These are phyloP conservation scores for Opisthocomus hoazin DNA, from an alignment of 2,113 vertebrate species.

Conservation along the genomic window DNA sequence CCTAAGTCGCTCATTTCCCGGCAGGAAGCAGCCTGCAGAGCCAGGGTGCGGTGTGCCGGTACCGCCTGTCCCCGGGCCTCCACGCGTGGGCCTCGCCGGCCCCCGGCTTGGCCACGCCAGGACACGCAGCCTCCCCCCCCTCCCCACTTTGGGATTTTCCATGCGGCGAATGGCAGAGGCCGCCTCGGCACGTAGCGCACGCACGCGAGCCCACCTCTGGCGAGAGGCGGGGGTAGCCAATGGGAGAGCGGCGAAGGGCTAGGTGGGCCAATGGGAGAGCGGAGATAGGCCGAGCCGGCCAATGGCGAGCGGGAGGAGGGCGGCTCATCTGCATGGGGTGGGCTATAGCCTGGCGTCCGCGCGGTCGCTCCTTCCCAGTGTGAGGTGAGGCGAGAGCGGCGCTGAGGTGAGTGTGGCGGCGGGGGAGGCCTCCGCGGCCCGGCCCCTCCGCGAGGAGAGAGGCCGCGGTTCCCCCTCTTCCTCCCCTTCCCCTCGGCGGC, in stretches of 20 bases:
- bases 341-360: neutral
- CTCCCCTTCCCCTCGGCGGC: no score
- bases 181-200: constrained; percentile 49
- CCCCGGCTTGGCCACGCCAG: no score
- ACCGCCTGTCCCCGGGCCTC: no score
- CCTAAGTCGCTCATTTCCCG: no score
- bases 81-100: neutral
- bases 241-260: neutral
- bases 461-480: accelerated
- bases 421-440: neutral
- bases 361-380: accelerated
- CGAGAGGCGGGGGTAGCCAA: neutral
- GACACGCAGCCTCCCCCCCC: neutral
- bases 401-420: neutral
- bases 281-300: neutral
- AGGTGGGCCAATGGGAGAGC: neutral
- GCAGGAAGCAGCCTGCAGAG: no score
- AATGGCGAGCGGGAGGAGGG: neutral
- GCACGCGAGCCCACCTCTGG: neutral
- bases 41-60: no score
- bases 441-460: neutral
- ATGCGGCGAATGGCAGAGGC: neutral
- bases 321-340: neutral
- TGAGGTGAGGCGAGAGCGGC: neutral
- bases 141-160: neutral